Evolutionary conservation across 2,797 vertebrate species (phyloP).

Genomic region (Crocodylus rhombifer): DNA sequence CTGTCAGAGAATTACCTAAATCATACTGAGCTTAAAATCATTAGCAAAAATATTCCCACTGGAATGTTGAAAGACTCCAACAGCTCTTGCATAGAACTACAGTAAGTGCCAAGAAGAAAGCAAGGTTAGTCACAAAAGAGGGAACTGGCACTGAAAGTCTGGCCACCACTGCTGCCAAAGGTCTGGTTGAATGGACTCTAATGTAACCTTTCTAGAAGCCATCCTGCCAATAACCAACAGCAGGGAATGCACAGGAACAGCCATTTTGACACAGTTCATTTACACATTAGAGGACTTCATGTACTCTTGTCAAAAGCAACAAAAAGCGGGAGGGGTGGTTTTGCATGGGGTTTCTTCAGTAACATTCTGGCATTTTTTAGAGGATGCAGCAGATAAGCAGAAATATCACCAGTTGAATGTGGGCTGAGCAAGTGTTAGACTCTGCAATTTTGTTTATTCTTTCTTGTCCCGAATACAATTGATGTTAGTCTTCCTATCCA

Average conservation of each 20-base stretch:
- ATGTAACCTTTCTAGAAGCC: slow-evolving; percentile 34
- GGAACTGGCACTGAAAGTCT: slow-evolving; percentile 37
- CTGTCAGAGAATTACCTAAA: not conserved
- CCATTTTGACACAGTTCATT: slow-evolving; percentile 7
- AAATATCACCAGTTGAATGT: not conserved
- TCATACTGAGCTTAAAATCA: not conserved
- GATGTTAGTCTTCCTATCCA: not conserved
- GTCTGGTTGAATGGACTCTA: slow-evolving; percentile 26
- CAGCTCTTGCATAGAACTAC: not conserved
- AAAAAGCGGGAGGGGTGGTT: not conserved
- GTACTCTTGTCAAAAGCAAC: slow-evolving; percentile 22
- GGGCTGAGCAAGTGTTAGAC: fast-evolving
- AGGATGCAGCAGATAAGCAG: not conserved
- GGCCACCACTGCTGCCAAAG: slow-evolving; percentile 52
- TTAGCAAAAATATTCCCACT: not conserved
- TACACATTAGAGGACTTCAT: not conserved
- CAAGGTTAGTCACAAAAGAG: slow-evolving; percentile 27
- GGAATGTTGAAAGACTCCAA: not conserved
- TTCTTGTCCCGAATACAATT: not conserved
- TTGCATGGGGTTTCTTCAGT: slow-evolving; percentile 6
- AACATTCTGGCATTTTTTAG: slow-evolving; percentile 7
- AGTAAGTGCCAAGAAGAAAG: slow-evolving; percentile 10
- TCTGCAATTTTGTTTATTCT: not conserved
- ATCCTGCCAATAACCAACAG: slow-evolving; percentile 33
- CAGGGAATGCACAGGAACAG: slow-evolving; percentile 34